Evolutionary conservation across 2,888 invertebrate species (phyloP), one percentile per base, ranked within the genome.

Genomic region (Chouioia cunea): DNA sequence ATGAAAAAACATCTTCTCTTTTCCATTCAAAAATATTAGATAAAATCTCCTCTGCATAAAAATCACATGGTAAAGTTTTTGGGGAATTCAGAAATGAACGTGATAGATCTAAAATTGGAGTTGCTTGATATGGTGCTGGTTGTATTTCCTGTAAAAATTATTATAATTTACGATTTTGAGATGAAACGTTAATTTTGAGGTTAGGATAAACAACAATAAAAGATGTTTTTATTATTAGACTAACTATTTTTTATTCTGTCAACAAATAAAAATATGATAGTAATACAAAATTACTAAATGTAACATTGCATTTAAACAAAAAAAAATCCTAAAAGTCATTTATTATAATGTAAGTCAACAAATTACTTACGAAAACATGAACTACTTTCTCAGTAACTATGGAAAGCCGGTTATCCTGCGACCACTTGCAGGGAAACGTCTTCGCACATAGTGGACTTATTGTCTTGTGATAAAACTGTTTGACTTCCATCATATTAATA

Each of bases 361-460:
- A 16, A 20, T 14, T 54, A 83, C 82, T 85, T 79, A 86, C 86
- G 48, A 83, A 79, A 48, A 83, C 77, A 47, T 86, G 82, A 65
- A 84, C 78, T 22, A 86, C 86, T 56, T 76, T 79, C 12, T 82
- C 79, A 0, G 85, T 85, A 60, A 86, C 73, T 23, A 86, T 56
- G 0, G 86, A 83, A 46, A 86, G 76, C 44, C 82, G 80, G 76
- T 86, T 81, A 71, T 86, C 86, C 23, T 79, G 74, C 0, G 86
- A 86, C 86, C 86, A 86, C 71, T 84, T 77, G n/a, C 67, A 66
- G 3, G 81, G 75, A 75, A 85, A 85, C 2, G 75, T 73, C 10
- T 71, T 70, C n/a, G 75, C 73, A 2, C 83, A 79, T 16, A 81
- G 73, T 4, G 83, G 80, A 47, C 75, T 75, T 23, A 83, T 69